Conservation (phyloP, 2,113 vertebrate species). For the Chelonoidis abingdonii region DNA sequence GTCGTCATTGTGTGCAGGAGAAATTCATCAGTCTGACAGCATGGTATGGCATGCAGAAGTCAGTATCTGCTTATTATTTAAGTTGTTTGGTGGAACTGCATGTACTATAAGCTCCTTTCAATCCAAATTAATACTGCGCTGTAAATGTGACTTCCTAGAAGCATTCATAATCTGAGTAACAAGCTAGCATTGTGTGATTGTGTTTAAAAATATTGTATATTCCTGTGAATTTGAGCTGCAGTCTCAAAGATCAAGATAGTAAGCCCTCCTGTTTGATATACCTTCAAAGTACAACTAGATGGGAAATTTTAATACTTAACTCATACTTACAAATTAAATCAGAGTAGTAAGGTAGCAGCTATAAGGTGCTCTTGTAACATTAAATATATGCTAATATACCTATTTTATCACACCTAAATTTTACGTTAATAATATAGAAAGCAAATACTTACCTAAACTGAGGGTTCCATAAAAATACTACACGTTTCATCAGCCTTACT, state of each 20-base stretch:
- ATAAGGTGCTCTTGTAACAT: not conserved
- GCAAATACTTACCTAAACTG: not conserved
- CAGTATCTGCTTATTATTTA: slow-evolving; percentile 4
- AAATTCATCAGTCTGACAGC: not conserved
- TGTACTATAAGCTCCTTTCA: slow-evolving; percentile 21
- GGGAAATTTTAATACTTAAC: not conserved
- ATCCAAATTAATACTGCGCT: not conserved
- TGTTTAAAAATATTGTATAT: not conserved
- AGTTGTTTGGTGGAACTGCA: not conserved
- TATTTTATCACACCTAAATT: not conserved
- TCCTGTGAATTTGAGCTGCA: not conserved
- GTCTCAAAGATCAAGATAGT: not conserved
- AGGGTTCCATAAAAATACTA: slow-evolving; percentile 1
- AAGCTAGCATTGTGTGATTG: not conserved
- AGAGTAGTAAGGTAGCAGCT: not conserved
- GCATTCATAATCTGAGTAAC: not conserved
- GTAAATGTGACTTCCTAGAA: slow-evolving; percentile 16
- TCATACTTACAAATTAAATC: not conserved
- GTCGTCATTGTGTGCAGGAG: not conserved
- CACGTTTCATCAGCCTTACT: not conserved
- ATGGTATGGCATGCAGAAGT: not conserved
- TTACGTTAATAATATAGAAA: not conserved
- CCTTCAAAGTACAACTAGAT: slow-evolving; percentile 19
- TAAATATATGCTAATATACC: slow-evolving; percentile 10
- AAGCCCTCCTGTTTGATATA: not conserved